Evolutionary conservation across 35 echinoderm and acorn worm genomes (phyloP), one percentile per base, ranked within the genome.

Genomic region (Patiria miniata): DNA sequence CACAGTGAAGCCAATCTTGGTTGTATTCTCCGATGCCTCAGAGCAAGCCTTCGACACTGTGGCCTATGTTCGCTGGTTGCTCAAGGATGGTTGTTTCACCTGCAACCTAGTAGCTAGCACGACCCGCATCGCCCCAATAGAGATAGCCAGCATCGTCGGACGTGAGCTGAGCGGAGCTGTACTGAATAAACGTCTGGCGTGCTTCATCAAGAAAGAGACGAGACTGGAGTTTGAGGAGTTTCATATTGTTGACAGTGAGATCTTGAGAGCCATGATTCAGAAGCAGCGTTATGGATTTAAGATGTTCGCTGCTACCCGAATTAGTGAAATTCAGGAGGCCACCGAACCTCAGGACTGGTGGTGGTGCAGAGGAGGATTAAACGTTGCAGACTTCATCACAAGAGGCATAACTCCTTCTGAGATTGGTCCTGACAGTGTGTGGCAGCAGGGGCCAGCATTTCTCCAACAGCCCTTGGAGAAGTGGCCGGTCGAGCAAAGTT

Each of bases 221-320:
- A 18, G 65, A 2, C 52, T 91, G 23, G 19, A 73, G 0, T 91
- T 86, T 23, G 2, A 81, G 81, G 79, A 86, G 12, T 36, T 80
- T 10, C 85, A 91, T 16, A 39, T 91, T 22, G 90, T 91, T 10
- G 90, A 91, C 83, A 91, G 90, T 51, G 83, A 91, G 42, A 91
- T 81, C 21, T 82, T 91, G 17, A 79, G 73, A 68, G 61, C 83
- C 0, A 91, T 86, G 90, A 81, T 91, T 17, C 90, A 91, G 33
- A 91, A 86, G 38, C 19, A 69, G 57, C 85, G 90, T 40, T 91
- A 91, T 81, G 83, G 90, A 0, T 86, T 86, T 44, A 91, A 91
- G 47, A 91, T 83, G 15, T 91, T 86, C 61, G 90, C 22, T 1
- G 90, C 90, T 50, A 91, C 90, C 23, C 68, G 83, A 22, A 81